Conservation (phyloP, 2,888 invertebrate species). For the Frankliniella intonsa region DNA sequence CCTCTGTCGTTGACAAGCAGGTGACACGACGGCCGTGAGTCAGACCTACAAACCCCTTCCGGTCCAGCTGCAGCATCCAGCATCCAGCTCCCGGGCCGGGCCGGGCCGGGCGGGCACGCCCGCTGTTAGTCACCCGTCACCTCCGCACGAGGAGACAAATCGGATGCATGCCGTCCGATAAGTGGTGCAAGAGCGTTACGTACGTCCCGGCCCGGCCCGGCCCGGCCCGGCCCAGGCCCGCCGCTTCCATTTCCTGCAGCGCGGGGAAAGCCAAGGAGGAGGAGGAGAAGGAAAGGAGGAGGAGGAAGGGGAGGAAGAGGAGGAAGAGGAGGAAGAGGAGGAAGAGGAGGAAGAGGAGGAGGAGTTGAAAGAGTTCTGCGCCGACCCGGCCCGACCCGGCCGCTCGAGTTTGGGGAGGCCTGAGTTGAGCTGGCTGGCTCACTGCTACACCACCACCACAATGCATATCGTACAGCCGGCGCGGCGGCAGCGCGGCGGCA, state of each 20-base stretch:
- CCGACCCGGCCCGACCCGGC: no score
- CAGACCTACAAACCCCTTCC: constrained; percentile 15
- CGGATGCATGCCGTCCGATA: no score
- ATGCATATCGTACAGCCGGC: no score
- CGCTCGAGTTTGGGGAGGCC: no score
- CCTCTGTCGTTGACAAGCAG: not conserved
- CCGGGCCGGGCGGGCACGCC: not conserved
- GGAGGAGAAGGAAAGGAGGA: not conserved
- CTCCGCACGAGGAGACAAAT: no score
- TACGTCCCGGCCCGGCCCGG: no score
- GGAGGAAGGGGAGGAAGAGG: not conserved
- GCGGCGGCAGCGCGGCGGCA: not conserved
- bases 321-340: not conserved
- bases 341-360: not conserved
- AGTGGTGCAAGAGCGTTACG: no score
- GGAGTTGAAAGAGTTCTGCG: not conserved
- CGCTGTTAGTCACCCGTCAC: no score
- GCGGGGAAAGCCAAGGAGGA: not conserved
- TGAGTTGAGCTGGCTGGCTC: no score
- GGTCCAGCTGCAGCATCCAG: not conserved
- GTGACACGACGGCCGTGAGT: not conserved
- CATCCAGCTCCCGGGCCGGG: no score
- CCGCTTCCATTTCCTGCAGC: no score
- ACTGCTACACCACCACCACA: no score
- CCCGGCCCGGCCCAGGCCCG: not conserved